phyloP scores from a whole-genome alignment of 2,888 invertebrate genomes.

The Agrilus mali region DNA sequence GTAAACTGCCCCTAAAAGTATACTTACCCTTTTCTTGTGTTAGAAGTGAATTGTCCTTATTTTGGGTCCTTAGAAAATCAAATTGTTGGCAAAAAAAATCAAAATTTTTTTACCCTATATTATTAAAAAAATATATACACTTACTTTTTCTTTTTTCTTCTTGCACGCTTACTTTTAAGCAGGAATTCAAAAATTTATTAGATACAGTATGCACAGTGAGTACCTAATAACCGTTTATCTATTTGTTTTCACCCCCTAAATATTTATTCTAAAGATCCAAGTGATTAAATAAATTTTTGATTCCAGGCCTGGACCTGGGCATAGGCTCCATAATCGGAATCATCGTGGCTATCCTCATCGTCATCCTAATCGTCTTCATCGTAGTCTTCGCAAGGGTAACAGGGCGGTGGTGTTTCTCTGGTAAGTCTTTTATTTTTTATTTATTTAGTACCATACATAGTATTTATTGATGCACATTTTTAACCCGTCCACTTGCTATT shows the following conservation, averaged over 20 bases:
- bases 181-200: constrained; percentile 22
- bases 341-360: constrained; percentile 53
- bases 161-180: constrained; percentile 5
- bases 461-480: constrained; percentile 8
- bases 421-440: constrained; percentile 42
- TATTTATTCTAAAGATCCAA: background rate
- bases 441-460: background rate
- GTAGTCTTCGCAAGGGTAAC: constrained; percentile 67
- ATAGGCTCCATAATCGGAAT: constrained; percentile 69
- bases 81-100: too few relatives aligned
- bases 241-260: background rate
- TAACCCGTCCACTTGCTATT: constrained; percentile 6
- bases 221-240: too few relatives aligned
- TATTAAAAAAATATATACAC: too few relatives aligned
- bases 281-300: background rate
- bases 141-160: constrained; percentile 2
- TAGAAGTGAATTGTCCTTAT: too few relatives aligned
- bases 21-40: too few relatives aligned
- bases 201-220: constrained; percentile 15
- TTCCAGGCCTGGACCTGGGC: constrained; percentile 54
- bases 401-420: constrained; percentile 78
- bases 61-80: too few relatives aligned
- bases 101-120: too few relatives aligned
- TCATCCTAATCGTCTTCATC: constrained; percentile 50
- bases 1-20: too few relatives aligned